phyloP scores from a whole-genome alignment of 2,113 vertebrate species.

The Xenopus tropicalis region UCB_Xtro_10.0 CM004449.2:130193001-130193500 shows the following conservation, averaged over 20 bases:
- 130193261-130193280: conserved; percentile 86
- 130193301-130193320: conserved; percentile 92
- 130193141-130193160: conserved; percentile 84
- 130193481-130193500: not conserved
- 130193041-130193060: too few species aligned
- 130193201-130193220: conserved; percentile 92
- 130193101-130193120: too few species aligned
- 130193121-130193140: conserved; percentile 78
- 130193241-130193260: conserved; percentile 92
- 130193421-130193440: conserved; percentile 86
- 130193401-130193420: conserved; percentile 85
- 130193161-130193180: conserved; percentile 82
- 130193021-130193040: too few species aligned
- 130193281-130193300: conserved; percentile 86
- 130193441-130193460: conserved; percentile 91
- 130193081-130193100: too few species aligned
- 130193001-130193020: too few species aligned
- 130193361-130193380: conserved; percentile 90
- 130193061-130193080: too few species aligned
- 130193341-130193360: conserved; percentile 88
- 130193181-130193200: conserved; percentile 89
- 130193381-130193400: conserved; percentile 78
- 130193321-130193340: conserved; percentile 88
- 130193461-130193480: conserved; percentile 82
- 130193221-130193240: conserved; percentile 97